Conservation (phyloP, 1,140 invertebrate genomes). For the Planococcus citri region DNA sequence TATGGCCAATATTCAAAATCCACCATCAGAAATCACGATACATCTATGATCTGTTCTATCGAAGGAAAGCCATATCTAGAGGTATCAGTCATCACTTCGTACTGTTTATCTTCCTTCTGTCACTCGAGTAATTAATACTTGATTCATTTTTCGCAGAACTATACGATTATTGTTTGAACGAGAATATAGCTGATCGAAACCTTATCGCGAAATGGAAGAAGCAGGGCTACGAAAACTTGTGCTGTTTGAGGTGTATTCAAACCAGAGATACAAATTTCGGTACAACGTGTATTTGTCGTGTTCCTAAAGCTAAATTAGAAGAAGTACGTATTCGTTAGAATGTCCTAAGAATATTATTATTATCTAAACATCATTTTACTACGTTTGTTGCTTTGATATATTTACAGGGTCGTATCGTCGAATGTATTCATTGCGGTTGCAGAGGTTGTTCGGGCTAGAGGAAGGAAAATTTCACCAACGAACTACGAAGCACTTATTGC, state of each 20-base stretch:
- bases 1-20: conserved; percentile 99
- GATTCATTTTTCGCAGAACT: conserved; percentile 59
- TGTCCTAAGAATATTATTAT: too few species aligned
- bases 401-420: conserved; percentile 78
- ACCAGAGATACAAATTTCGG: conserved; percentile 98
- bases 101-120: background rate
- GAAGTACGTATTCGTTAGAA: conserved; percentile 51
- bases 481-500: too few species aligned
- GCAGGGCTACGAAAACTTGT: conserved; percentile 97
- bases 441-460: conserved; percentile 86
- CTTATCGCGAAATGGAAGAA: conserved; percentile 99
- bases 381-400: conserved; percentile 23
- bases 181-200: conserved; percentile 94
- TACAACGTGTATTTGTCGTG: conserved; percentile 97
- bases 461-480: too few species aligned
- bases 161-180: conserved; percentile 93
- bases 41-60: conserved; percentile 93
- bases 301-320: conserved; percentile 96
- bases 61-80: conserved; percentile 90
- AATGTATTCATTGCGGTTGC: conserved; percentile 95
- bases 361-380: too few species aligned
- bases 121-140: background rate
- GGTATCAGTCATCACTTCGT: conserved; percentile 36
- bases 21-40: conserved; percentile 97
- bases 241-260: conserved; percentile 97